Evolutionary conservation across 2,888 invertebrate genomes (phyloP).

Genomic region (Latrodectus hesperus): DNA sequence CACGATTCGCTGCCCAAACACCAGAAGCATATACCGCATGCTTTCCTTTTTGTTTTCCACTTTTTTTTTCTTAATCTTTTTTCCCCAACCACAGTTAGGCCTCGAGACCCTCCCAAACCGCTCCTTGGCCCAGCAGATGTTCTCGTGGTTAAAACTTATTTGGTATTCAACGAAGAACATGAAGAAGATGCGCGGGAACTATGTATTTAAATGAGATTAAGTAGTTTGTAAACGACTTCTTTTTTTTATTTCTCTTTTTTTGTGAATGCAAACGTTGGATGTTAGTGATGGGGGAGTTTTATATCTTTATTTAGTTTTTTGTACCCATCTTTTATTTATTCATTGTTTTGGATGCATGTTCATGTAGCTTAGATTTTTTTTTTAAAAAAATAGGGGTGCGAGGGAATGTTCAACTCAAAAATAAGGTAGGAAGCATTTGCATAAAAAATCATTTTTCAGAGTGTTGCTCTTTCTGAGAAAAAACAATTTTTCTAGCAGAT

Average conservation of each 20-base stretch:
- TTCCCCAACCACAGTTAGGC: background rate
- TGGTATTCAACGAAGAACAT: slow-evolving; percentile 10
- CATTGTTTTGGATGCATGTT: too few species aligned
- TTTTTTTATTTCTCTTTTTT: slow-evolving; percentile 14
- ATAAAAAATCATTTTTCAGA: too few species aligned
- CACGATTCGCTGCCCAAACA: slow-evolving; percentile 31
- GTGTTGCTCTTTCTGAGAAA: too few species aligned
- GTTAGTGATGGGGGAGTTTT: too few species aligned
- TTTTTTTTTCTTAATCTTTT: background rate
- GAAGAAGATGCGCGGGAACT: background rate
- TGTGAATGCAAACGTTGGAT: background rate
- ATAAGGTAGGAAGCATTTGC: too few species aligned
- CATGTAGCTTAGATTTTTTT: too few species aligned
- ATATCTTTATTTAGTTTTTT: too few species aligned
- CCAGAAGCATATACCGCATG: slow-evolving; percentile 46
- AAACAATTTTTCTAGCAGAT: too few species aligned
- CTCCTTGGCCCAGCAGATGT: slow-evolving; percentile 21
- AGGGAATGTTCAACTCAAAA: too few species aligned
- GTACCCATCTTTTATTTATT: too few species aligned
- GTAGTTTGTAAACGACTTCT: slow-evolving; percentile 56
- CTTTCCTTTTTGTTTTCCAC: background rate
- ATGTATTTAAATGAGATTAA: slow-evolving; percentile 66
- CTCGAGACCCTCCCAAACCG: background rate
- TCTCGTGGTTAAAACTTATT: slow-evolving; percentile 17
- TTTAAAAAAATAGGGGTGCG: too few species aligned